These are phyloP conservation scores for Lepus timidus DNA, from an alignment of 2,113 vertebrate genomes.

Conservation along the genomic window DNA sequence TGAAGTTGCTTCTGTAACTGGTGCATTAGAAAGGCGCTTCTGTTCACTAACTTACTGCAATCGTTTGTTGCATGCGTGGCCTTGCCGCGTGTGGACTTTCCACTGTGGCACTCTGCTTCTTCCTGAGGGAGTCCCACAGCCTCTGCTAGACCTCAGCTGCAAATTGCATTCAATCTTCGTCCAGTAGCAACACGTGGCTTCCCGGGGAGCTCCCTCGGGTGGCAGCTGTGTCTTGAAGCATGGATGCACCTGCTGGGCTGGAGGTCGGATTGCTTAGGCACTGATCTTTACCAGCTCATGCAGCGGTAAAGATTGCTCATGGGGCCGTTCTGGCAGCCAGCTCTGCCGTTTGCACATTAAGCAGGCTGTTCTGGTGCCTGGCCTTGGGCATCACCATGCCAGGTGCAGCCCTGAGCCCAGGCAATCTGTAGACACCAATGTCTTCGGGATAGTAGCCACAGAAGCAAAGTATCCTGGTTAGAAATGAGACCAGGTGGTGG, in stretches of 20 bases:
- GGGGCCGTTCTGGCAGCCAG: background rate
- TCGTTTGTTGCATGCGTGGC: background rate
- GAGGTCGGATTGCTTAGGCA: background rate
- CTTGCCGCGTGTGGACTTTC: conserved; percentile 11
- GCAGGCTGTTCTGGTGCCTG: background rate
- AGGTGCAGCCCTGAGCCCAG: background rate
- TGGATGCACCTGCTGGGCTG: conserved; percentile 59
- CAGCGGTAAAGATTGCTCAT: background rate
- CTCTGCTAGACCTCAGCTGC: conserved; percentile 41
- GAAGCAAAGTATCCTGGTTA: background rate
- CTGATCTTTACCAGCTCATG: background rate
- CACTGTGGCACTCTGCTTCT: conserved; percentile 26
- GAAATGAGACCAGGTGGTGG: background rate
- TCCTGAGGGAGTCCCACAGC: background rate
- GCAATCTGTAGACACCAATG: background rate
- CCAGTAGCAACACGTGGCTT: conserved; percentile 1
- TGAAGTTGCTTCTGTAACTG: conserved; percentile 23
- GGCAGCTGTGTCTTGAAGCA: background rate
- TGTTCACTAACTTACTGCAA: conserved; percentile 58
- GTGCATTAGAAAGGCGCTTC: background rate
- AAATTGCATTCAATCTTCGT: background rate
- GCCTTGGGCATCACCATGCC: background rate
- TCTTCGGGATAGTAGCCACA: background rate
- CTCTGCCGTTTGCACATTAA: background rate
- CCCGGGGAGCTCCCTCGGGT: background rate